These are phyloP conservation scores for Dichetophora obliterata DNA, from an alignment of 2,888 invertebrate genomes.

Conservation along the genomic window DNA sequence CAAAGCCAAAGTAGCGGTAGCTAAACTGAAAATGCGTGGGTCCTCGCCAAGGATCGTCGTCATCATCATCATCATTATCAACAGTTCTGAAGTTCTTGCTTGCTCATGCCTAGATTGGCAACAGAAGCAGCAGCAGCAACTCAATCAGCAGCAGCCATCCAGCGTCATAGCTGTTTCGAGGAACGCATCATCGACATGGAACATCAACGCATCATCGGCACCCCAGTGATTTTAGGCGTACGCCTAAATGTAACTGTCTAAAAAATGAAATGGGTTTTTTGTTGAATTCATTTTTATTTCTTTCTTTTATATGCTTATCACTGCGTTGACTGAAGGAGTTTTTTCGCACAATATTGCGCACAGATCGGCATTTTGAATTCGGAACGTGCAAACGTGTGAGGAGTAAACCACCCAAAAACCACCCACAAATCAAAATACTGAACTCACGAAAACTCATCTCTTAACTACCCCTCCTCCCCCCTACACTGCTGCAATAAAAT, in stretches of 20 bases:
- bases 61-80: background rate
- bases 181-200: background rate
- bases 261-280: slow-evolving; percentile 28
- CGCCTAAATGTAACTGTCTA: slow-evolving; percentile 23
- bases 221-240: slow-evolving; percentile 14
- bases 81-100: background rate
- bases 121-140: background rate
- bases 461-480: no score
- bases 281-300: background rate
- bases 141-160: background rate
- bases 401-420: background rate
- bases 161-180: background rate
- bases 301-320: background rate
- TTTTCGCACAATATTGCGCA: background rate
- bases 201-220: no score
- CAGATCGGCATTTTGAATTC: background rate
- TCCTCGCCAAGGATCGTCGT: background rate
- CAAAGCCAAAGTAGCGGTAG: slow-evolving; percentile 17
- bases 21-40: background rate
- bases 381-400: background rate
- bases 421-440: background rate
- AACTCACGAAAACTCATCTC: no score
- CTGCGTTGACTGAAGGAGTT: background rate
- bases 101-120: background rate
- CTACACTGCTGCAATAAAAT: background rate